These are phyloP conservation scores for Apantesis nais DNA, from an alignment of 2,888 invertebrate genomes.

Conservation along the genomic window DNA sequence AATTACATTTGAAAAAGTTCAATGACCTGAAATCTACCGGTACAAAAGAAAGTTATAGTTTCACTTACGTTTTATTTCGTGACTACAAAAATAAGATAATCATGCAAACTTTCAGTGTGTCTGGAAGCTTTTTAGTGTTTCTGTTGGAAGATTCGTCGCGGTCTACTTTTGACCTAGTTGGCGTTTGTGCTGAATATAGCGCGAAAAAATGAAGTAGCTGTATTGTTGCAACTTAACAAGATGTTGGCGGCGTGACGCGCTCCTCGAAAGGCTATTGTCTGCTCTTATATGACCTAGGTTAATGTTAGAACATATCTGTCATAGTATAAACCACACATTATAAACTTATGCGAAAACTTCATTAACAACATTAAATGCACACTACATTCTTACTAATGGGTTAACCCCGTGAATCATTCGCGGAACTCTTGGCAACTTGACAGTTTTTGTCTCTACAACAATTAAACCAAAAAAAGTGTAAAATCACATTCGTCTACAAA, in stretches of 20 bases:
- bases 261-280: slow-evolving; percentile 25
- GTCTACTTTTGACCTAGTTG: slow-evolving; percentile 54
- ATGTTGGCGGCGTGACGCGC: slow-evolving; percentile 18
- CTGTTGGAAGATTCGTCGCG: slow-evolving; percentile 17
- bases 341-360: not conserved
- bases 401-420: slow-evolving; percentile 40
- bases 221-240: slow-evolving; percentile 32
- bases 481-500: slow-evolving; percentile 3
- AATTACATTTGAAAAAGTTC: slow-evolving; percentile 29
- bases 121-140: slow-evolving; percentile 27
- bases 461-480: slow-evolving; percentile 7
- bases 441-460: slow-evolving; percentile 19
- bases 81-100: slow-evolving; percentile 22
- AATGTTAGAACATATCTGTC: slow-evolving; percentile 16
- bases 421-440: slow-evolving; percentile 36
- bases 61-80: slow-evolving; percentile 26
- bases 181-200: slow-evolving; percentile 51
- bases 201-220: slow-evolving; percentile 39
- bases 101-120: slow-evolving; percentile 33
- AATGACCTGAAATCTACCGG: slow-evolving; percentile 33
- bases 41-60: slow-evolving; percentile 35
- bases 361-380: slow-evolving; percentile 10
- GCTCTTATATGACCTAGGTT: slow-evolving; percentile 18
- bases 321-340: not conserved
- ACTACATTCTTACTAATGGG: slow-evolving; percentile 22